A percentile compares a stretch with the other conserved stretches of the same genome.
These are phyloP conservation scores for Cotesia congregata DNA, from an alignment of 2,888 invertebrate species.

Conservation along the genomic window DNA sequence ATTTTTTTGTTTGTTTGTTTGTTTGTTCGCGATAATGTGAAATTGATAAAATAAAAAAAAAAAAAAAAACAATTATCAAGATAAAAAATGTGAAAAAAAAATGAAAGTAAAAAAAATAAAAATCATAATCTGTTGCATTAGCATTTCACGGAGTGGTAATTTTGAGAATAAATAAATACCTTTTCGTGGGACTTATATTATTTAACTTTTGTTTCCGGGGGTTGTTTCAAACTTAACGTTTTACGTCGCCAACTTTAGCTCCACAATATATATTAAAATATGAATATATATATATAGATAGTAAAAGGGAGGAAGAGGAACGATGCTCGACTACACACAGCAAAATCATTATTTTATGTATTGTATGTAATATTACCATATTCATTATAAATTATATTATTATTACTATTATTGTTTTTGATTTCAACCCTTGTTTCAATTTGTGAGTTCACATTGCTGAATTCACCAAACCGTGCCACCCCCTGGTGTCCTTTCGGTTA, in stretches of 20 bases:
- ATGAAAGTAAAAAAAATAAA: conserved; percentile 7
- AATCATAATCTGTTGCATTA: conserved; percentile 25
- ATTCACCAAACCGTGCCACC: conserved; percentile 39
- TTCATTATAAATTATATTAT: conserved; percentile 22
- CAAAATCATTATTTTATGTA: conserved; percentile 16
- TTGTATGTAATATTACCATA: conserved; percentile 32
- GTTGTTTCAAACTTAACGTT: not conserved
- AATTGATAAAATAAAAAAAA: not conserved
- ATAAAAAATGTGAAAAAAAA: not conserved
- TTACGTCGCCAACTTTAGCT: not conserved
- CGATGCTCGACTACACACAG: conserved; percentile 40
- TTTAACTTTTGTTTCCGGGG: conserved; percentile 16
- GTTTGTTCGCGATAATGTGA: not conserved
- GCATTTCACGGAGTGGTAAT: conserved; percentile 14
- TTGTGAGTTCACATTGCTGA: not conserved
- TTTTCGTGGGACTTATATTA: conserved; percentile 18
- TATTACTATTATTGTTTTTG: not conserved
- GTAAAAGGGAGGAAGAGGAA: conserved; percentile 41
- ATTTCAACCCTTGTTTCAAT: conserved; percentile 20
- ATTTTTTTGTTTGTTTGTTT: not conserved
- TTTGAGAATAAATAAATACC: conserved; percentile 1
- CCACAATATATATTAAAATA: not conserved
- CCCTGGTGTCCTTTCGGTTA: conserved; percentile 21
- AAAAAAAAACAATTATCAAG: not conserved
- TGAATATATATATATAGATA: not conserved